Evolutionary conservation across 2,888 invertebrate species (phyloP), one percentile per base, ranked within the genome.

Genomic region (Rhyacophila evoluta): DNA sequence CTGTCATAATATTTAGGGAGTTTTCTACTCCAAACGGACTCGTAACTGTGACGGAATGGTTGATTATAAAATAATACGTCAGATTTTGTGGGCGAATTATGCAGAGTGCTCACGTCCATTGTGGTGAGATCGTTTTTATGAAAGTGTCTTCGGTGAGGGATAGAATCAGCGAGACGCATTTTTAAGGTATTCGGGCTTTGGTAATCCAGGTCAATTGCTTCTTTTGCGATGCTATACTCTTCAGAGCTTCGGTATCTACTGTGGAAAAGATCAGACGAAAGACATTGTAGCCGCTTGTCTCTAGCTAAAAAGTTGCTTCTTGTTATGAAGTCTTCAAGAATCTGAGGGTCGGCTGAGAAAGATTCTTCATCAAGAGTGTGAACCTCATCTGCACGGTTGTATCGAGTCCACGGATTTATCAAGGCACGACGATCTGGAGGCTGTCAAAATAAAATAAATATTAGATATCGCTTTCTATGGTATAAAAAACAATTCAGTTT

Each of bases 1-100:
- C 93, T 94, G 86, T 94, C 94, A 85, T 93, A 94, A 85, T 92
- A 94, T 78, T 87, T 88, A 84, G 86, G 90, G 83, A 87, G 88
- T 84, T 85, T 88, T 83, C 85, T 89, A 85, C 86, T 89, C 93
- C 90, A 93, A 84, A 90, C 88, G 84, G 87, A 91, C 84, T 88
- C 92, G 85, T 70, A 82, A 29, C 82, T 82, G 27, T 74, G 67
- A 39, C 69, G 19, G 12, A 79, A 36, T 83, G 86, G 29, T 85
- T 87, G 38, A 84, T 83, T 76, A 85, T 85, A 37, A 85, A 85
- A 0, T 19, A 77, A 67, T 1, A 81, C 77, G 33, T 82, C 85
- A 12, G 87, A 87, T 81, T 85, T 86, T 12, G 91, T 89, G 84
- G 92, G 84, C 0, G 91, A 91, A 83, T 91, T 81, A 37, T 79